A percentile compares a stretch with the other conserved stretches of the same genome.
Evolutionary conservation across 2,797 vertebrate species (phyloP).

Genomic region (Bovichtus diacanthus): DNA sequence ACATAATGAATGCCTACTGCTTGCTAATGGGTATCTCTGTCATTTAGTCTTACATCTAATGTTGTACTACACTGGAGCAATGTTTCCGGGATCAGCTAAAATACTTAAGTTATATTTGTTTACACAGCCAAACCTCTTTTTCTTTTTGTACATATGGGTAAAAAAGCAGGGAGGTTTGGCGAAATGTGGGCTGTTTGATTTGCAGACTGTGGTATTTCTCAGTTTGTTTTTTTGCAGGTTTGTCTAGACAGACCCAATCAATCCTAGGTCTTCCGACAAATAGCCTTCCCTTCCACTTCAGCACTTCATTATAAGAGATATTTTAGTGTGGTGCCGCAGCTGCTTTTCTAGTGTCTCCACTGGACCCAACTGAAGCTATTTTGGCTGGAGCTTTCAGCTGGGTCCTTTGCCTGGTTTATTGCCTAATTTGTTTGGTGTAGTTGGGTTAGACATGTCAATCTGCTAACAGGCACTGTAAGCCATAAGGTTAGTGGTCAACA

Average conservation of each 20-base stretch:
- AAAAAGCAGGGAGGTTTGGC: conserved; percentile 8
- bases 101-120: conserved; percentile 3
- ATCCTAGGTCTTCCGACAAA: conserved; percentile 33
- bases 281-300: conserved; percentile 37
- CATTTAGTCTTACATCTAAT: conserved; percentile 44
- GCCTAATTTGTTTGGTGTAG: conserved; percentile 66
- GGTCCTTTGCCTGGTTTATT: conserved; percentile 57
- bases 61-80: conserved; percentile 12
- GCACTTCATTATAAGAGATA: conserved; percentile 56
- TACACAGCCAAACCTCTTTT: conserved; percentile 7
- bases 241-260: conserved; percentile 47
- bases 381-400: conserved; percentile 41
- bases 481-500: conserved; percentile 69
- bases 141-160: conserved; percentile 1
- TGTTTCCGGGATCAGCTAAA: conserved; percentile 3
- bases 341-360: conserved; percentile 42
- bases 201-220: conserved; percentile 1
- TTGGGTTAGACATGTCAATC: conserved; percentile 54
- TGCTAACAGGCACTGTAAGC: conserved; percentile 57
- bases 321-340: conserved; percentile 39
- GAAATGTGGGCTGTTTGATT: conserved; percentile 33
- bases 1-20: conserved; percentile 52
- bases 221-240: conserved; percentile 43
- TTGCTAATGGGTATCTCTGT: conserved; percentile 58
- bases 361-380: conserved; percentile 27